Conservation (phyloP, 2,797 vertebrate genomes). For the Hemitrygon akajei region DNA sequence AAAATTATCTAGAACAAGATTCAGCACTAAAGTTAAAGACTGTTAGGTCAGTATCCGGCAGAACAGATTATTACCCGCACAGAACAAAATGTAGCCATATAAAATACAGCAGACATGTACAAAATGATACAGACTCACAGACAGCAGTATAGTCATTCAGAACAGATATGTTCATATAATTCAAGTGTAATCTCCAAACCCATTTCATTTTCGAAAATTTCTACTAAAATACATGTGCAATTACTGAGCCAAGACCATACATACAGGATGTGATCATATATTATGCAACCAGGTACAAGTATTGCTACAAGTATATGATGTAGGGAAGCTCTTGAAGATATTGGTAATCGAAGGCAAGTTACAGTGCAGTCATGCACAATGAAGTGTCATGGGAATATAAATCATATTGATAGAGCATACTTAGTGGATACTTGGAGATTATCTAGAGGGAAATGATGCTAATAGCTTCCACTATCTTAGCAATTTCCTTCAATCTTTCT, state of each 20-base stretch:
- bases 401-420: background rate
- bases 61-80: background rate
- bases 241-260: background rate
- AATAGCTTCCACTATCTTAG: background rate
- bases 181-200: background rate
- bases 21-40: background rate
- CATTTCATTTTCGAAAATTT: background rate
- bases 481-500: background rate
- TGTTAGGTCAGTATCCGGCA: background rate
- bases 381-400: too few relatives aligned
- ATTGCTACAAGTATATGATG: background rate
- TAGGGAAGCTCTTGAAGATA: background rate
- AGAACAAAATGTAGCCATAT: too few relatives aligned
- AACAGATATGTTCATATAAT: background rate
- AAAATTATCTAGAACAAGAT: background rate
- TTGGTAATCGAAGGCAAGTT: background rate
- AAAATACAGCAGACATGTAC: too few relatives aligned
- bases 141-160: background rate
- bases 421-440: background rate
- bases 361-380: background rate
- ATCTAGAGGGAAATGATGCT: background rate
- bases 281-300: background rate
- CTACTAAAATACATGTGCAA: background rate
- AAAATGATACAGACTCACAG: too few relatives aligned
- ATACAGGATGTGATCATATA: background rate